These are phyloP conservation scores for Pseudoips prasinana DNA, from an alignment of 2,888 invertebrate genomes.

Conservation along the genomic window DNA sequence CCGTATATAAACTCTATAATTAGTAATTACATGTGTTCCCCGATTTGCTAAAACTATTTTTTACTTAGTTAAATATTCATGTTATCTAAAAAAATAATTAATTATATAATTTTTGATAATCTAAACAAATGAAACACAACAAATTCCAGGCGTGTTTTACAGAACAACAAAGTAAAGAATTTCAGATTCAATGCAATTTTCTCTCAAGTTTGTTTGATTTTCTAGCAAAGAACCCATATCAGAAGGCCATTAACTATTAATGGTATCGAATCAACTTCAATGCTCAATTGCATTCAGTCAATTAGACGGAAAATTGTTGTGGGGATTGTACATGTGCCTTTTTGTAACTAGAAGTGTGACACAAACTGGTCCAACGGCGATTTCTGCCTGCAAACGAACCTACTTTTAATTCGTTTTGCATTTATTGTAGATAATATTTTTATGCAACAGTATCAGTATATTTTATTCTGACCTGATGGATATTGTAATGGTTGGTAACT, in stretches of 20 bases:
- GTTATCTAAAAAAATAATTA: too few species aligned
- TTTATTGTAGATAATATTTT: too few species aligned
- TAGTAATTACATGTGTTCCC: too few species aligned
- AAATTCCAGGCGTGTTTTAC: too few species aligned
- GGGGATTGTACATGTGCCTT: constrained; percentile 44
- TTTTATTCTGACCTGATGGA: too few species aligned
- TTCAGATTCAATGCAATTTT: constrained; percentile 34
- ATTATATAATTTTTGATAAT: too few species aligned
- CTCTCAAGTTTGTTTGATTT: constrained; percentile 49
- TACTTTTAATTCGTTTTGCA: constrained; percentile 20
- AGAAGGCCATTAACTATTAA: constrained; percentile 68
- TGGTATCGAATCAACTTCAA: constrained; percentile 60
- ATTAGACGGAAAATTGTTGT: constrained; percentile 78
- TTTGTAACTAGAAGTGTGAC: constrained; percentile 22
- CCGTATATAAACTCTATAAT: too few species aligned
- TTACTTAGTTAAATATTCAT: too few species aligned
- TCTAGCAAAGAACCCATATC: constrained; percentile 55
- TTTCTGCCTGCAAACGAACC: constrained; percentile 25
- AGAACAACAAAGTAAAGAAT: constrained; percentile 16
- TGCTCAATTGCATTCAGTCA: constrained; percentile 74
- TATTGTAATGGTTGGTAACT: too few species aligned
- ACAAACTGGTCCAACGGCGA: constrained; percentile 25
- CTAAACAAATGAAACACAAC: too few species aligned
- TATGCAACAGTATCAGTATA: too few species aligned
- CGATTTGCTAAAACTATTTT: too few species aligned